These are phyloP conservation scores for Aurelia sp. DNA, from an alignment of 30 jellyfish, hydroid and myxozoan species.

Conservation along the genomic window DNA sequence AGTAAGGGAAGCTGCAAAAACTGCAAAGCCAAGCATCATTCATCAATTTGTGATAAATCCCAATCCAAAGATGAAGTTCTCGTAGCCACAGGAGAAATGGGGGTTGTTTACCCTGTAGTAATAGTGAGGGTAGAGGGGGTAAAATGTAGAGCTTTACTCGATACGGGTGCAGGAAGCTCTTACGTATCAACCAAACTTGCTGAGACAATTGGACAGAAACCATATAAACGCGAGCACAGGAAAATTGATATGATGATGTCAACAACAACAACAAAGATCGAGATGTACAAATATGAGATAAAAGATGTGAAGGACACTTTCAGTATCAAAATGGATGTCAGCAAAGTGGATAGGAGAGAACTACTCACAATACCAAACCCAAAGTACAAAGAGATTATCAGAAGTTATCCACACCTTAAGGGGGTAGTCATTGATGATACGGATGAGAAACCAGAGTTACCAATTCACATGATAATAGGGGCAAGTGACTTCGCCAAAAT, in stretches of 20 bases:
- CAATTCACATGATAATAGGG: constrained; percentile 62
- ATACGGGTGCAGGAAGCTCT: constrained; percentile 66
- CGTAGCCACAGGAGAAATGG: constrained; percentile 34
- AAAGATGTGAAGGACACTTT: background rate
- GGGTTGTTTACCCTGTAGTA: constrained; percentile 55
- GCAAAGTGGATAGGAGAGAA: constrained; percentile 35
- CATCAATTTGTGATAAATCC: constrained; percentile 67
- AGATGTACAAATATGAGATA: constrained; percentile 20
- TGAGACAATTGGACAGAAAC: constrained; percentile 23
- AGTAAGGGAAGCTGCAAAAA: constrained; percentile 41
- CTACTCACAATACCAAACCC: constrained; percentile 62
- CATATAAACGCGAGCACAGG: constrained; percentile 14
- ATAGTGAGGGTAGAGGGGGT: constrained; percentile 57
- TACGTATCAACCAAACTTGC: constrained; percentile 26
- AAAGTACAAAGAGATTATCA: background rate
- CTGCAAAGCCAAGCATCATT: constrained; percentile 67
- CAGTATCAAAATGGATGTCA: constrained; percentile 8
- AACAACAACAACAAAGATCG: constrained; percentile 29
- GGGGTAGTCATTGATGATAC: constrained; percentile 13
- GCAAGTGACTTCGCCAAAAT: constrained; percentile 51
- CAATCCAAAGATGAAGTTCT: constrained; percentile 12
- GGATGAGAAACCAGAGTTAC: constrained; percentile 44
- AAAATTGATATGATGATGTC: constrained; percentile 48
- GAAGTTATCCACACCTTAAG: constrained; percentile 1
- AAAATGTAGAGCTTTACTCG: constrained; percentile 40